phyloP scores from a whole-genome alignment of 2,797 vertebrate species.

The Lithobates pipiens region DNA sequence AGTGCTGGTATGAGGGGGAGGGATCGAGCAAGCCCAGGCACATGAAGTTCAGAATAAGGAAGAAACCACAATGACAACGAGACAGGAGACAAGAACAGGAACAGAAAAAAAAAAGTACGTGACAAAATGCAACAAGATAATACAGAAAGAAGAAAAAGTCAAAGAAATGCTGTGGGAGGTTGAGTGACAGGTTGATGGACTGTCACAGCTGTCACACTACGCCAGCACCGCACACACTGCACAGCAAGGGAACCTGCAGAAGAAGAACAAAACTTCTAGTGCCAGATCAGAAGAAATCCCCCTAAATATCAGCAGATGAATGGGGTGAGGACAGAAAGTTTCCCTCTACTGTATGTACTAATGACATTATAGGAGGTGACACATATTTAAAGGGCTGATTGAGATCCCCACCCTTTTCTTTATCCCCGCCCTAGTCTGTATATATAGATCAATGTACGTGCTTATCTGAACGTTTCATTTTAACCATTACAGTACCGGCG shows the following conservation, averaged over 20 bases:
- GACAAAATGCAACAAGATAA: background rate
- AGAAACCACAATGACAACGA: too few relatives aligned
- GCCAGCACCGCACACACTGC: background rate
- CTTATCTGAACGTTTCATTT: conserved; percentile 23
- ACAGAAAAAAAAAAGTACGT: background rate
- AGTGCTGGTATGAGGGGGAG: conserved; percentile 11
- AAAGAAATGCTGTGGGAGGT: background rate
- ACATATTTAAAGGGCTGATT: conserved; percentile 22
- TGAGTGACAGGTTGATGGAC: conserved; percentile 21
- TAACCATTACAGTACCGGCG: conserved; percentile 32
- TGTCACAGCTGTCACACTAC: conserved; percentile 15
- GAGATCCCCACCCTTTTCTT: conserved; percentile 2
- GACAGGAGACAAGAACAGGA: background rate
- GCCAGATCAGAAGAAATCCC: background rate
- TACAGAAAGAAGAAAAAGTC: background rate
- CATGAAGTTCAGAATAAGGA: background rate
- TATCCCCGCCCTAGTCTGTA: conserved; percentile 49
- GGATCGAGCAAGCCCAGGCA: conserved; percentile 19
- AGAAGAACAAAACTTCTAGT: background rate
- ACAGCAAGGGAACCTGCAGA: background rate
- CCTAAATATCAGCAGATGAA: background rate
- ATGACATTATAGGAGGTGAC: background rate
- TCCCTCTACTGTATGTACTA: background rate
- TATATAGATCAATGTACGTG: conserved; percentile 61
- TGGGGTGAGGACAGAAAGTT: background rate